Conservation (phyloP, 2,797 vertebrate species). For the Rhinichthys osculus region DNA sequence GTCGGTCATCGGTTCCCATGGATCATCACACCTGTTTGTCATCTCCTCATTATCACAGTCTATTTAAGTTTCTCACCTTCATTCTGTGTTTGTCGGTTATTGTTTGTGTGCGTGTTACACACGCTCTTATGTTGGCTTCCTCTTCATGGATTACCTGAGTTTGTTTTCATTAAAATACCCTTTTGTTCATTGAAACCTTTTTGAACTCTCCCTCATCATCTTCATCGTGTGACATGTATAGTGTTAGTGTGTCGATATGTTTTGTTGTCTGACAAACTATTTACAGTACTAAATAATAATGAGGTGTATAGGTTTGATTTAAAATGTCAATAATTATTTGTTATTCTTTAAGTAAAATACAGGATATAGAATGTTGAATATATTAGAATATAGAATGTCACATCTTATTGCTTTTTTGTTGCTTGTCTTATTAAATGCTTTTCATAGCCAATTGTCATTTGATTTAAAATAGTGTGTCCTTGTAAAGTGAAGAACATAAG, state of each 20-base stretch:
- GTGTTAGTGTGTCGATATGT: not conserved
- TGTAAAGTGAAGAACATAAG: conserved; percentile 29
- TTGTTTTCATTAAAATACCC: too few species aligned
- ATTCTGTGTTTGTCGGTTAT: too few species aligned
- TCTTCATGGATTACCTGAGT: too few species aligned
- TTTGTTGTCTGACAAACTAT: not conserved
- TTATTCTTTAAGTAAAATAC: not conserved
- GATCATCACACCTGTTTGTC: too few species aligned
- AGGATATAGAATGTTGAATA: not conserved
- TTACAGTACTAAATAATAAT: not conserved
- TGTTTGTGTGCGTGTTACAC: too few species aligned
- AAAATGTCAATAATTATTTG: not conserved
- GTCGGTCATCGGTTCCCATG: too few species aligned
- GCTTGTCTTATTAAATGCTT: not conserved
- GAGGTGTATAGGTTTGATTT: not conserved
- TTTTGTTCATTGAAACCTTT: too few species aligned
- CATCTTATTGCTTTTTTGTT: not conserved
- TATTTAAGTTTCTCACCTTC: too few species aligned
- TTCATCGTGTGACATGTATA: not conserved
- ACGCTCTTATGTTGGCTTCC: too few species aligned
- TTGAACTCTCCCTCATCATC: too few species aligned
- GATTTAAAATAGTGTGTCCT: conserved; percentile 1
- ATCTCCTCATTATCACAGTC: too few species aligned
- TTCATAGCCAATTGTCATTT: not conserved
- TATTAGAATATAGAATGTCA: not conserved